Percentiles rank a stretch among this genome's conserved stretches.
Evolutionary conservation across 2,888 invertebrate species (phyloP).

Genomic region (Eupithecia tripunctaria): DNA sequence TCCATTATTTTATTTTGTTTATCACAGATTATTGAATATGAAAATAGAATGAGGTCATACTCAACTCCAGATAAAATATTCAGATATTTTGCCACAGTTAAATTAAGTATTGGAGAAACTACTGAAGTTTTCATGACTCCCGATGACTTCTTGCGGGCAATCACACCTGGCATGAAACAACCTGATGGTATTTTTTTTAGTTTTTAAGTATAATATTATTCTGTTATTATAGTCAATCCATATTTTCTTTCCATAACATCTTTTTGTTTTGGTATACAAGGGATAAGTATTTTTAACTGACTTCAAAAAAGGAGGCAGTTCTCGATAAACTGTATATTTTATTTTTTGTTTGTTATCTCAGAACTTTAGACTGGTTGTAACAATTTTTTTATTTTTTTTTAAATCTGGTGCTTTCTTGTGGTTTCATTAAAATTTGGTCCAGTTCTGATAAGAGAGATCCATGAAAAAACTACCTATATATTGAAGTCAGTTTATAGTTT

Average conservation of each 20-base stretch:
- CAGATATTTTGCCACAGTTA: constrained; percentile 98
- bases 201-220: constrained; percentile 12
- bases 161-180: constrained; percentile 98
- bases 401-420: too few species aligned
- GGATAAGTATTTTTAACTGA: too few species aligned
- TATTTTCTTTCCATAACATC: neutral
- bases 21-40: constrained; percentile 97
- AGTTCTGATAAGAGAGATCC: too few species aligned
- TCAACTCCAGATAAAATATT: constrained; percentile 99
- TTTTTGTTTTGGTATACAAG: neutral
- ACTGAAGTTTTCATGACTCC: constrained; percentile 97
- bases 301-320: too few species aligned
- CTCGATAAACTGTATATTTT: too few species aligned
- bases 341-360: too few species aligned
- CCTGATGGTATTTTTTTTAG: constrained; percentile 91
- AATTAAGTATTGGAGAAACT: constrained; percentile 87
- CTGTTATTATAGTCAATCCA: neutral
- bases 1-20: constrained; percentile 47
- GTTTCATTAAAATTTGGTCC: too few species aligned
- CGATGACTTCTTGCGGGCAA: constrained; percentile 97
- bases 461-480: too few species aligned
- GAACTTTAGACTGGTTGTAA: too few species aligned
- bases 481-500: too few species aligned
- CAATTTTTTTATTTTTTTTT: too few species aligned
- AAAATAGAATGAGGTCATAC: constrained; percentile 96